A percentile compares a stretch with the other conserved stretches of the same genome.
phyloP scores from a whole-genome alignment of 2,888 invertebrate genomes.

The Leptopilina syphax region DNA sequence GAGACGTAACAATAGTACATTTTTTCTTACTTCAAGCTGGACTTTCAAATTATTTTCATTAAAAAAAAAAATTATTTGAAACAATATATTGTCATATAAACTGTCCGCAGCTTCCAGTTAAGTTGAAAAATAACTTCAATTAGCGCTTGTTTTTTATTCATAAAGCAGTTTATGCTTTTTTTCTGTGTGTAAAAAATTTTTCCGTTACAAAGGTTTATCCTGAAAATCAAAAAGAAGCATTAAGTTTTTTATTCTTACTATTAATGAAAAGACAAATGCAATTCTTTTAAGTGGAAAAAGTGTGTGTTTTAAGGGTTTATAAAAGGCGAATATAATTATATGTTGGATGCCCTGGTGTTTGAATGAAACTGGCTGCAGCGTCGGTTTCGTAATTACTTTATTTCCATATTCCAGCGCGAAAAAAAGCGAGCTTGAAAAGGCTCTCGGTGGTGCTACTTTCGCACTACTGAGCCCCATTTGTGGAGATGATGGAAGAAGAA shows the following conservation, averaged over 20 bases:
- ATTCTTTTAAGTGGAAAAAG: slow-evolving; percentile 21
- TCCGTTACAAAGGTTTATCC: not conserved
- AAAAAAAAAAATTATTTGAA: too few relatives aligned
- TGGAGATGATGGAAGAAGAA: slow-evolving; percentile 43
- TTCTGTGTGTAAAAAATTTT: slow-evolving; percentile 34
- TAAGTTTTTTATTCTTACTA: not conserved
- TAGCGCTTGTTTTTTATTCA: slow-evolving; percentile 59
- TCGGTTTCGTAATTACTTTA: slow-evolving; percentile 59
- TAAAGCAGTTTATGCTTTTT: slow-evolving; percentile 55
- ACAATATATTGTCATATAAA: too few relatives aligned
- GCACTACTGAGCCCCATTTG: slow-evolving; percentile 42
- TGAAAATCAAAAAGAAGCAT: not conserved
- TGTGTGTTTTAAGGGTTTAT: slow-evolving; percentile 40
- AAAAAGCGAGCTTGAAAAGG: slow-evolving; percentile 50
- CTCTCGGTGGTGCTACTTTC: slow-evolving; percentile 35
- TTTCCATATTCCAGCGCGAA: slow-evolving; percentile 56
- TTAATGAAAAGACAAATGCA: slow-evolving; percentile 25
- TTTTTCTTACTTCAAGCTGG: too few relatives aligned
- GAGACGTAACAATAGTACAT: too few relatives aligned
- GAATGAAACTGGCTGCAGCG: slow-evolving; percentile 41
- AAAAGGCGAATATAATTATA: slow-evolving; percentile 57
- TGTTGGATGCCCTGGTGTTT: slow-evolving; percentile 42
- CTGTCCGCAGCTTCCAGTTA: too few relatives aligned
- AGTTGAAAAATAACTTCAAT: too few relatives aligned
- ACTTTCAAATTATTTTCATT: too few relatives aligned